Evolutionary conservation across 2,113 vertebrate genomes (phyloP).

Genomic region (Pampusana beccarii): DNA sequence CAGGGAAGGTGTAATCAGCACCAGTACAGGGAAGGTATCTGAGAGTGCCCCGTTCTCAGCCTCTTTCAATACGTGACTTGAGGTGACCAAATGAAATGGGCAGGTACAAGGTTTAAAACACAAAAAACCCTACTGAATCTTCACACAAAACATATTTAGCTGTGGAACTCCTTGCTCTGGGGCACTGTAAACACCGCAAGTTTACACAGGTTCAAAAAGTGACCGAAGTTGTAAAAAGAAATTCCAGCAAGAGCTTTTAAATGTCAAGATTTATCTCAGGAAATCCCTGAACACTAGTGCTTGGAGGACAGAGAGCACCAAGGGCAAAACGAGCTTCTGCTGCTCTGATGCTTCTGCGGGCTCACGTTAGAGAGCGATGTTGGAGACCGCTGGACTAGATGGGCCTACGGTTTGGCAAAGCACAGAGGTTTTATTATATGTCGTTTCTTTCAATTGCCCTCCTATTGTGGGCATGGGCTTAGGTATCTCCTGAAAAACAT

Average conservation of each 20-base stretch:
- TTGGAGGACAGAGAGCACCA: fast-evolving
- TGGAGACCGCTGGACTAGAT: not conserved
- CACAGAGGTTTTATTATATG: not conserved
- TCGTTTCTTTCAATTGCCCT: not conserved
- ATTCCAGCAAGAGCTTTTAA: not conserved
- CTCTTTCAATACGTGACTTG: not conserved
- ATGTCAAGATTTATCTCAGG: not conserved
- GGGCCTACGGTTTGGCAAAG: not conserved
- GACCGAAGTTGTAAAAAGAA: not conserved
- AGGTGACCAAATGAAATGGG: not conserved
- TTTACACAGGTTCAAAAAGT: not conserved
- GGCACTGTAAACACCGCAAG: not conserved
- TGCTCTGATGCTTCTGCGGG: not conserved
- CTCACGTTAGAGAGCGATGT: not conserved
- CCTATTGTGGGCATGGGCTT: not conserved
- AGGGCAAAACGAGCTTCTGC: not conserved
- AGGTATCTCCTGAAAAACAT: not conserved
- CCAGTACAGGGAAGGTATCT: not conserved
- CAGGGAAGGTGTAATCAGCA: not conserved
- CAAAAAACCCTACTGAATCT: not conserved
- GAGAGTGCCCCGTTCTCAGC: not conserved
- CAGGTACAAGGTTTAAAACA: not conserved
- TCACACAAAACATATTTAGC: not conserved
- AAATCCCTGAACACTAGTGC: not conserved
- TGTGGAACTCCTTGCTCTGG: not conserved